Evolutionary conservation across 1,140 invertebrate genomes (phyloP).

Genomic region (Xylocopa sonorina): DNA sequence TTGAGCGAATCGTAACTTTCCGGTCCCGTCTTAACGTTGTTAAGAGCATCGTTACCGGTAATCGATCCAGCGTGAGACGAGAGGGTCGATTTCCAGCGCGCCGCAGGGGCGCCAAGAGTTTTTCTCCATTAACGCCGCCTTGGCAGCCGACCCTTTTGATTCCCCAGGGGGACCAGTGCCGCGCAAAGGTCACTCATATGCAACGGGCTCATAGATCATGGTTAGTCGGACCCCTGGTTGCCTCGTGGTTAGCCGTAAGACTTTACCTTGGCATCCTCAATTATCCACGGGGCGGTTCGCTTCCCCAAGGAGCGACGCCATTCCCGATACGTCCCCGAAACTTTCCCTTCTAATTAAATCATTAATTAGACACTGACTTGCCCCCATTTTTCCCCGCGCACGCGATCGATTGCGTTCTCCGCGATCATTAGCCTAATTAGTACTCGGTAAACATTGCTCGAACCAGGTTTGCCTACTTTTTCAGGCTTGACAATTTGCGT

Average conservation of each 20-base stretch:
- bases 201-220: slow-evolving; percentile 74
- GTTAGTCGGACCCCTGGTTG: slow-evolving; percentile 67
- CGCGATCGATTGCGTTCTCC: slow-evolving; percentile 40
- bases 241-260: slow-evolving; percentile 67
- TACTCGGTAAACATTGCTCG: not conserved
- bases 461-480: no score
- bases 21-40: slow-evolving; percentile 53
- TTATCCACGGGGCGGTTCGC: slow-evolving; percentile 67
- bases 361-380: slow-evolving; percentile 69
- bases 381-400: slow-evolving; percentile 58
- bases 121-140: slow-evolving; percentile 73
- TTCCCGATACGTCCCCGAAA: slow-evolving; percentile 66
- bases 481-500: not conserved
- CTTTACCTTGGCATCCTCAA: slow-evolving; percentile 72
- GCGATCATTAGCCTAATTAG: not conserved
- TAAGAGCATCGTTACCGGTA: slow-evolving; percentile 58
- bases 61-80: slow-evolving; percentile 51
- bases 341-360: slow-evolving; percentile 77
- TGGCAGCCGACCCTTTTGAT: slow-evolving; percentile 65
- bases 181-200: slow-evolving; percentile 77
- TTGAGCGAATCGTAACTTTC: slow-evolving; percentile 30
- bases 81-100: slow-evolving; percentile 54
- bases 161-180: slow-evolving; percentile 58
- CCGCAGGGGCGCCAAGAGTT: slow-evolving; percentile 49
- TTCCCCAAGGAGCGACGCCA: slow-evolving; percentile 56